phyloP scores from a whole-genome alignment of 1,140 invertebrate species.

The Metopolophium dirhodum region DNA sequence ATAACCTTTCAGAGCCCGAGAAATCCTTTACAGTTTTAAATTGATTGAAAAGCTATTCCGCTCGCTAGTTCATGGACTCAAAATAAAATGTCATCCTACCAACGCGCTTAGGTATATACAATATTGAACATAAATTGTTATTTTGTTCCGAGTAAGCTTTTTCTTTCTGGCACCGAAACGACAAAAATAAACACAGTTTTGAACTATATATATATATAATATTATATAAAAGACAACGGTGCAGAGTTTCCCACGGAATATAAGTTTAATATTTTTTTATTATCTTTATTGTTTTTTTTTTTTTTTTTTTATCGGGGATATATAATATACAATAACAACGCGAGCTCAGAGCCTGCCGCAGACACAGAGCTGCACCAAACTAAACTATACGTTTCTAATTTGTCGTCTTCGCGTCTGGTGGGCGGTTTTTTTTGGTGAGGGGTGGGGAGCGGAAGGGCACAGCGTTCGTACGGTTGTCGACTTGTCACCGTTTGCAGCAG shows the following conservation, averaged over 20 bases:
- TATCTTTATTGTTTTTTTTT: neutral
- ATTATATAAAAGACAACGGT: neutral
- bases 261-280: neutral
- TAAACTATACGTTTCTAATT: neutral
- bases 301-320: neutral
- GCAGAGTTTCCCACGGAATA: neutral
- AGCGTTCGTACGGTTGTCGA: neutral
- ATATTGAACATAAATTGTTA: constrained; percentile 16
- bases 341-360: neutral
- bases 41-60: neutral
- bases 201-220: neutral
- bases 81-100: neutral
- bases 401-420: neutral
- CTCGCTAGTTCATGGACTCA: no score
- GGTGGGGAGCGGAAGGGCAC: neutral
- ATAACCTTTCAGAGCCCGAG: neutral
- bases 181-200: neutral
- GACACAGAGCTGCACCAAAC: neutral
- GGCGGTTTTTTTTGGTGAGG: neutral
- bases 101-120: neutral
- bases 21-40: neutral
- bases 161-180: neutral
- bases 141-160: neutral
- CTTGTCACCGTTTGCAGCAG: constrained; percentile 33
- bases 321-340: neutral